A percentile compares a stretch with the other conserved stretches of the same genome.
Conservation (phyloP, 1,140 invertebrate species). For the Anastrepha ludens region DNA sequence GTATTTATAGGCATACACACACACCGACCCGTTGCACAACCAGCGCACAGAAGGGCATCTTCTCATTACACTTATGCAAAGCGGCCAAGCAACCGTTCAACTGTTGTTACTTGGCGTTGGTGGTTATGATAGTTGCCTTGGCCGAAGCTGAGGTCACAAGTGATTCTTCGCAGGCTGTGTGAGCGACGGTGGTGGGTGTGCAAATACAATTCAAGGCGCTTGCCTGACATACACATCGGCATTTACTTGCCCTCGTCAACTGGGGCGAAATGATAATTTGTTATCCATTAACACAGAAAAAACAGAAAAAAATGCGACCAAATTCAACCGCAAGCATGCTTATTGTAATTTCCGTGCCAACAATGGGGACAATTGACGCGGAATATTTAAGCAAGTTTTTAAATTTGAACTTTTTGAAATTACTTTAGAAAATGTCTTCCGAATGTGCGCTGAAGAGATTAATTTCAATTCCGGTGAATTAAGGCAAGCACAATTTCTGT, state of each 20-base stretch:
- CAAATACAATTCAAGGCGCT: constrained; percentile 23
- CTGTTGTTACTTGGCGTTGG: background rate
- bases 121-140: background rate
- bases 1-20: background rate
- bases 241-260: background rate
- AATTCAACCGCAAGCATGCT: background rate
- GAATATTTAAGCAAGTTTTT: background rate
- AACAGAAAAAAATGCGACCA: background rate
- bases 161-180: background rate
- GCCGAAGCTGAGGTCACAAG: background rate
- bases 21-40: background rate
- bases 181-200: background rate
- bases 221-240: background rate
- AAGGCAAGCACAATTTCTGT: background rate
- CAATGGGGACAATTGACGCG: background rate
- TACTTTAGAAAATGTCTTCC: background rate
- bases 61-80: background rate
- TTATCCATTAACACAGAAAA: background rate
- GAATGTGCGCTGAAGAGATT: background rate
- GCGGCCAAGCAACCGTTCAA: background rate
- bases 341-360: constrained; percentile 4
- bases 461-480: background rate
- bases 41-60: constrained; percentile 22
- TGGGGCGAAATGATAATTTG: constrained; percentile 40
- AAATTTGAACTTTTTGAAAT: background rate